phyloP scores from a whole-genome alignment of 2,113 vertebrate species.

The Merops nubicus region DNA sequence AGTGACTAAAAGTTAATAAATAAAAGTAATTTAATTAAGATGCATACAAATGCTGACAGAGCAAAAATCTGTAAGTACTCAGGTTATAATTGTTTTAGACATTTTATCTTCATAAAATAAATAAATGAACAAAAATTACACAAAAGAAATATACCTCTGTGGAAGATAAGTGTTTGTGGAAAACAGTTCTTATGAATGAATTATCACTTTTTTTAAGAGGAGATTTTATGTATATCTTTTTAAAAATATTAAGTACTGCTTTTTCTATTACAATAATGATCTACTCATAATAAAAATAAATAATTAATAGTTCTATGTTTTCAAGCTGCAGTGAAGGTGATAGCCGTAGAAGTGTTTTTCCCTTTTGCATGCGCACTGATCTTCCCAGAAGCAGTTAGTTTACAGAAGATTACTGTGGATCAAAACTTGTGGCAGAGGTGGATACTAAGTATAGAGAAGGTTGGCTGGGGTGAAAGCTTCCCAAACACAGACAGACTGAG shows the following conservation, averaged over 20 bases:
- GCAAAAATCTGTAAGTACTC: background rate
- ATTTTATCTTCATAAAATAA: background rate
- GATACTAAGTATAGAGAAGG: background rate
- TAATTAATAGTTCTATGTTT: background rate
- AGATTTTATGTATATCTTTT: background rate
- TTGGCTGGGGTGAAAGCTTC: background rate
- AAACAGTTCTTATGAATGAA: background rate
- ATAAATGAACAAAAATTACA: background rate
- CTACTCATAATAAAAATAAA: background rate
- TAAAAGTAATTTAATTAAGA: background rate
- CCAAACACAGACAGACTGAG: background rate
- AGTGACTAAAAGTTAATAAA: background rate
- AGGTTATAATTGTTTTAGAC: background rate
- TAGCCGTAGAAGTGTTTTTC: background rate
- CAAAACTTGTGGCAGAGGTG: background rate
- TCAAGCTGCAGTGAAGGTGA: background rate
- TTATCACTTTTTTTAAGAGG: background rate
- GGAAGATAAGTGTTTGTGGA: background rate
- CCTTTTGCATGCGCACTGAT: rapidly evolving
- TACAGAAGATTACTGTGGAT: background rate
- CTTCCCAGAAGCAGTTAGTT: background rate
- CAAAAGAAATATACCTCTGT: background rate
- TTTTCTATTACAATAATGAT: background rate
- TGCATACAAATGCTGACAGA: background rate
- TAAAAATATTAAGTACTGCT: background rate